phyloP scores from a whole-genome alignment of 1,140 invertebrate species.

The Kradibia gibbosae region DNA sequence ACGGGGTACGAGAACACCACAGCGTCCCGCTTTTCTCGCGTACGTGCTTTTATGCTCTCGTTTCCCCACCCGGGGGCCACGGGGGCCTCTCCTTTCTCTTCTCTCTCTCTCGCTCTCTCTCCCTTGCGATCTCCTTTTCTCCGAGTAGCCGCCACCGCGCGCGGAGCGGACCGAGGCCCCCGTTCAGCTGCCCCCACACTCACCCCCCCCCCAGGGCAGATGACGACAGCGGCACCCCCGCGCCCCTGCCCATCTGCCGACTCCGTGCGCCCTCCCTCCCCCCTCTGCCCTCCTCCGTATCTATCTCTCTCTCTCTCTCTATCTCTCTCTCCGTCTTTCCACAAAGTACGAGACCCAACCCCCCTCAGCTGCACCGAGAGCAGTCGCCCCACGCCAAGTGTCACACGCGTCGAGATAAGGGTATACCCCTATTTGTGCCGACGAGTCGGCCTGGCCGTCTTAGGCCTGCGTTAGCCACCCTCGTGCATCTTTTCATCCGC shows the following conservation, averaged over 20 bases:
- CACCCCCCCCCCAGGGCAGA: constrained; percentile 9
- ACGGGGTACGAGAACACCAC: constrained; percentile 66
- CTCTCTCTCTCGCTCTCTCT: no score
- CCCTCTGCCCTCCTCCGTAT: constrained; percentile 10
- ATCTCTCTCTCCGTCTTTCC: no score
- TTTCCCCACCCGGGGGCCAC: constrained; percentile 56
- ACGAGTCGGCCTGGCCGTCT: no score
- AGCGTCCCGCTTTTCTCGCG: constrained; percentile 68
- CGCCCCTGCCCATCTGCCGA: not conserved
- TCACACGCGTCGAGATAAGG: constrained; percentile 14
- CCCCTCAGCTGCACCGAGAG: not conserved
- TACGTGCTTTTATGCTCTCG: constrained; percentile 71
- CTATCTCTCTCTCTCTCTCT: no score
- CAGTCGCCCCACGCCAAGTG: not conserved
- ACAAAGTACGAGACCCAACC: no score
- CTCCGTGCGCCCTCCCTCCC: not conserved
- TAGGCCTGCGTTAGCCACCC: not conserved
- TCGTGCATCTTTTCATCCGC: not conserved
- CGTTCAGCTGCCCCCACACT: not conserved
- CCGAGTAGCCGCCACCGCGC: not conserved
- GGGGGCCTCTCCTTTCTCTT: no score
- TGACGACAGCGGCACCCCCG: not conserved
- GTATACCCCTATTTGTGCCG: not conserved
- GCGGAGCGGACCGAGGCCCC: not conserved
- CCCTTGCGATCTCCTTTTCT: not conserved